Base-by-base conservation (phyloP, 35 echinoderm and acorn worm species). In the Heliocidaris tuberculata region DNA sequence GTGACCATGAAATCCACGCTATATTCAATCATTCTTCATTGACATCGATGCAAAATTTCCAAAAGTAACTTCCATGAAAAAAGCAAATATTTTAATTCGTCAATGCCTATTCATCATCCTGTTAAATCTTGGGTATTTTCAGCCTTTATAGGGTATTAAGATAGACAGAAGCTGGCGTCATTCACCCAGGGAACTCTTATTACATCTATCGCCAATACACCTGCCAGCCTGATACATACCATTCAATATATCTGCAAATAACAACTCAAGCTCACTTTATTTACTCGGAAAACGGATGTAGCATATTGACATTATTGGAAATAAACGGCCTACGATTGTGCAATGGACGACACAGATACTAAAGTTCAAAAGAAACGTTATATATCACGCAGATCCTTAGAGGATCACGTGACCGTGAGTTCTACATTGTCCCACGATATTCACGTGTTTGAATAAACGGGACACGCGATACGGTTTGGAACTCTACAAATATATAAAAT, bases 191-290 rank as follows among this genome's bases (percentile, higher is more conserved):
- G 65, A 78, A 78, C 21, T 78, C 21, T 78, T 78, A 78, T 78
- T 78, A 19, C 65, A 78, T 78, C 65, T 78, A 3, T 19, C 65
- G 27, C 2, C 5, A 78, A 27, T 78, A 6, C 65, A 78, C 65
- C 19, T 78, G 65, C 65, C 19, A 24, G 65, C 4, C 27, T 78
- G 65, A n/a, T 78, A n/a, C 27, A 78, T 78, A 78, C 21, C 65
- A 78, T 78, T 78, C 65, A 78, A 78, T 78, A 78, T 78, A 78
- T 78, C 65, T 78, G 65, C 65, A 78, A 78, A 78, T 78, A 78
- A 27, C 65, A 78, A 78, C 65, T 24, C 65, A 78, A 78, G 65
- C 65, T 78, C 27, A n/a, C 65, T 78, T 78, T 78, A 78, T 78
- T 78, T 78, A 78, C 65, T 78, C 65, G 65, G 65, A 78, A 78